phyloP scores from a whole-genome alignment of 2,888 invertebrate species.

The Nomada lathburiana region DNA sequence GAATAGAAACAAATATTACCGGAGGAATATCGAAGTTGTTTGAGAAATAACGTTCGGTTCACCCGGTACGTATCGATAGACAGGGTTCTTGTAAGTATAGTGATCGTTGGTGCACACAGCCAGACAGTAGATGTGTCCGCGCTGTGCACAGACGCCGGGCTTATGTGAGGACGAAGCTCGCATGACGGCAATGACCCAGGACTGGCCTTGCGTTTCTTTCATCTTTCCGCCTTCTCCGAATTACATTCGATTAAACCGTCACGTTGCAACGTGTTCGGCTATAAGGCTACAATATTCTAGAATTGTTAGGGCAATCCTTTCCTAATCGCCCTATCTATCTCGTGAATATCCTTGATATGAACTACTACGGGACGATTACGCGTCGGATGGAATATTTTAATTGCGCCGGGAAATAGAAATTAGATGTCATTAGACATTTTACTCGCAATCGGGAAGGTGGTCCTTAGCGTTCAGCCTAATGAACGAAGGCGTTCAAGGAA shows the following conservation, averaged over 20 bases:
- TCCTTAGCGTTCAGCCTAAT: not conserved
- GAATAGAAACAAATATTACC: not conserved
- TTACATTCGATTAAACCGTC: slow-evolving; percentile 73
- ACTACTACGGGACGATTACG: slow-evolving; percentile 18
- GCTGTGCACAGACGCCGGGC: slow-evolving; percentile 26
- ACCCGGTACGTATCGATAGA: slow-evolving; percentile 63
- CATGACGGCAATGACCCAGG: slow-evolving; percentile 81
- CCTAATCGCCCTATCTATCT: not conserved
- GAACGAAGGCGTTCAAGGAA: not conserved
- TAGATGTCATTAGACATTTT: slow-evolving; percentile 14
- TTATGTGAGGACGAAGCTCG: slow-evolving; percentile 62
- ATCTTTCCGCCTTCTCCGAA: slow-evolving; percentile 78
- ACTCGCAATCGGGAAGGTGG: too few relatives aligned
- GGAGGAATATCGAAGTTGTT: not conserved
- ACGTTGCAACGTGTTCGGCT: slow-evolving; percentile 50
- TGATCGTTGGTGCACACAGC: slow-evolving; percentile 41
- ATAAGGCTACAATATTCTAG: slow-evolving; percentile 30
- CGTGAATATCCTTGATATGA: slow-evolving; percentile 32
- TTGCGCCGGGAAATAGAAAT: slow-evolving; percentile 13
- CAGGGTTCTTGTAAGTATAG: slow-evolving; percentile 59
- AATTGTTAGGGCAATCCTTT: slow-evolving; percentile 34
- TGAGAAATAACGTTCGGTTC: slow-evolving; percentile 16
- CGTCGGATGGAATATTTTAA: slow-evolving; percentile 24
- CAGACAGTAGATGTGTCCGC: slow-evolving; percentile 35
- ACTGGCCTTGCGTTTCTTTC: slow-evolving; percentile 81